Conservation (phyloP, 92 coral and sea anemone genomes). For the Umimayanthus chanpuru region DNA sequence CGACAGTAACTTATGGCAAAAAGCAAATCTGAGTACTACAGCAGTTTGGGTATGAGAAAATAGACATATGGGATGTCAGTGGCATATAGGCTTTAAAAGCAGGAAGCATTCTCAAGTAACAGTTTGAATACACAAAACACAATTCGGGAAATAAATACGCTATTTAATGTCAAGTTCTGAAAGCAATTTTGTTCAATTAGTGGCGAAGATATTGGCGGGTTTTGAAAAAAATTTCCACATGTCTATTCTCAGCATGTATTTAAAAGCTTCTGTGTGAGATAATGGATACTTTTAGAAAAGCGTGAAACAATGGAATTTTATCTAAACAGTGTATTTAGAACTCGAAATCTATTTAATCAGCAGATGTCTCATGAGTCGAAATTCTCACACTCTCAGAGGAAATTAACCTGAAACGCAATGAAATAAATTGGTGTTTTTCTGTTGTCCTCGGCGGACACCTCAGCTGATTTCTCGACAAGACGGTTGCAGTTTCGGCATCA, state of each 20-base stretch:
- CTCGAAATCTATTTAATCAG: conserved; percentile 76
- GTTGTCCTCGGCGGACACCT: conserved; percentile 13
- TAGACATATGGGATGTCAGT: conserved; percentile 55
- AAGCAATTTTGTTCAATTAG: conserved; percentile 74
- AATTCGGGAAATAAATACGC: conserved; percentile 42
- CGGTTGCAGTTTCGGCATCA: conserved; percentile 4
- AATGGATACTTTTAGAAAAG: conserved; percentile 81
- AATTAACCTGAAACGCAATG: conserved; percentile 69
- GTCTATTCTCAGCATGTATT: conserved; percentile 78
- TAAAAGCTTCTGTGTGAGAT: conserved; percentile 73
- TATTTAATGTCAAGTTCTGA: conserved; percentile 56
- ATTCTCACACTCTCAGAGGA: conserved; percentile 74
- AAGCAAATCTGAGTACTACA: conserved; percentile 47
- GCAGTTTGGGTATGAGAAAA: conserved; percentile 61
- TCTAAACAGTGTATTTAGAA: conserved; percentile 89
- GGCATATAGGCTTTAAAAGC: conserved; percentile 43
- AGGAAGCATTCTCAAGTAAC: conserved; percentile 62
- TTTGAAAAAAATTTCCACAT: conserved; percentile 60
- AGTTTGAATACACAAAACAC: conserved; percentile 54
- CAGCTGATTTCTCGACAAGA: conserved; percentile 32
- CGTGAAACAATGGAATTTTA: conserved; percentile 73
- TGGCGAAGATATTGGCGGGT: conserved; percentile 48
- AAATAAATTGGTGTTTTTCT: conserved; percentile 56
- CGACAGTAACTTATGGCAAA: conserved; percentile 44
- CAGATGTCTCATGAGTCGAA: conserved; percentile 74